phyloP scores from a whole-genome alignment of 2,113 vertebrate genomes.

The Hylia prasina region DNA sequence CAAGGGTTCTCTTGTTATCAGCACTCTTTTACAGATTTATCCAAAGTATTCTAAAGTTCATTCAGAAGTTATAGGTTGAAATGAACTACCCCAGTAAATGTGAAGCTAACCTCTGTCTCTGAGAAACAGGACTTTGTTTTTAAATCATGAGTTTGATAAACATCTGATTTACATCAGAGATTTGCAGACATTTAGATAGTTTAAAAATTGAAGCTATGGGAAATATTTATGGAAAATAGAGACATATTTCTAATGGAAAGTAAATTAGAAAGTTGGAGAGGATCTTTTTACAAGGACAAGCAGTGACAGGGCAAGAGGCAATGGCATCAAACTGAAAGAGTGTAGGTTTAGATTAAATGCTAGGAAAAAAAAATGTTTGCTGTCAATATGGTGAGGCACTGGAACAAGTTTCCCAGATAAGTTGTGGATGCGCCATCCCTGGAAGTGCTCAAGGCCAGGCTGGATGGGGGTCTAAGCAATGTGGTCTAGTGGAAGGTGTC shows the following conservation, averaged over 20 bases:
- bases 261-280: background rate
- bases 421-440: background rate
- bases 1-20: background rate
- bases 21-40: background rate
- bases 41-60: background rate
- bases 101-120: background rate
- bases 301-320: background rate
- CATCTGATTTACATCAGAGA: background rate
- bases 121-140: background rate
- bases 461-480: background rate
- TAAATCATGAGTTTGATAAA: background rate
- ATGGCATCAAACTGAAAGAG: background rate
- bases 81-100: background rate
- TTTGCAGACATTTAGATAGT: background rate
- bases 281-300: background rate
- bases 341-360: background rate
- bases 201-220: background rate
- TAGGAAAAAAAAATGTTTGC: background rate
- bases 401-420: background rate
- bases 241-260: background rate
- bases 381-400: background rate
- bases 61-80: background rate
- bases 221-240: background rate
- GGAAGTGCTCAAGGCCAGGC: background rate
- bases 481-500: background rate